Conservation (phyloP, 2,113 vertebrate species). For the Kobus ellipsiprymnus region DNA sequence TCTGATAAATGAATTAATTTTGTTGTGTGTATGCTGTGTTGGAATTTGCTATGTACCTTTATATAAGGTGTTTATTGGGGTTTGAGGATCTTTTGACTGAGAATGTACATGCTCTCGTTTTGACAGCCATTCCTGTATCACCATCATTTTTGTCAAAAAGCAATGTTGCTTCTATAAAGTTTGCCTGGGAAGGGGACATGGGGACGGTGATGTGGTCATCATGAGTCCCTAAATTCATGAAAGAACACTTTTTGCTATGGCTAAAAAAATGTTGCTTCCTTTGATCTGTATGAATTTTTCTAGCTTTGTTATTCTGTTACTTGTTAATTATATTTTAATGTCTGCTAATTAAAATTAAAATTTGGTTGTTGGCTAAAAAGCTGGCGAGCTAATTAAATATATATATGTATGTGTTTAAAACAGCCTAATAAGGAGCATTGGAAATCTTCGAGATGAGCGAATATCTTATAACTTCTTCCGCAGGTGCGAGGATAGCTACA, state of each 20-base stretch:
- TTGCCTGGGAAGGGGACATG: conserved; percentile 21
- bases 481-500: conserved; percentile 96
- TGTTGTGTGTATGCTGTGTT: conserved; percentile 71
- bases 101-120: conserved; percentile 54
- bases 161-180: not conserved
- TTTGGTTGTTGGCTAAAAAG: conserved; percentile 74
- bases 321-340: conserved; percentile 75
- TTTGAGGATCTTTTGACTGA: conserved; percentile 45
- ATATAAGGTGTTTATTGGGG: conserved; percentile 46
- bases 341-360: conserved; percentile 68
- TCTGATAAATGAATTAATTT: conserved; percentile 76
- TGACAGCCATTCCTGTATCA: not conserved
- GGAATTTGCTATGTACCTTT: conserved; percentile 65
- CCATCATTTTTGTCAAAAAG: not conserved
- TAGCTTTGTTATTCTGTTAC: conserved; percentile 63
- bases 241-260: conserved; percentile 34
- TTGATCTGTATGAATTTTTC: conserved; percentile 63
- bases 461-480: conserved; percentile 89
- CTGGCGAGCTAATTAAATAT: conserved; percentile 85
- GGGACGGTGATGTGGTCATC: conserved; percentile 19
- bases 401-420: conserved; percentile 86
- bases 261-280: conserved; percentile 63
- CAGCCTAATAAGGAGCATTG: conserved; percentile 84
- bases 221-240: conserved; percentile 29
- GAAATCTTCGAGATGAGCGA: conserved; percentile 88